Conservation (phyloP, 2,888 invertebrate species). For the Leucophenga maculata region DNA sequence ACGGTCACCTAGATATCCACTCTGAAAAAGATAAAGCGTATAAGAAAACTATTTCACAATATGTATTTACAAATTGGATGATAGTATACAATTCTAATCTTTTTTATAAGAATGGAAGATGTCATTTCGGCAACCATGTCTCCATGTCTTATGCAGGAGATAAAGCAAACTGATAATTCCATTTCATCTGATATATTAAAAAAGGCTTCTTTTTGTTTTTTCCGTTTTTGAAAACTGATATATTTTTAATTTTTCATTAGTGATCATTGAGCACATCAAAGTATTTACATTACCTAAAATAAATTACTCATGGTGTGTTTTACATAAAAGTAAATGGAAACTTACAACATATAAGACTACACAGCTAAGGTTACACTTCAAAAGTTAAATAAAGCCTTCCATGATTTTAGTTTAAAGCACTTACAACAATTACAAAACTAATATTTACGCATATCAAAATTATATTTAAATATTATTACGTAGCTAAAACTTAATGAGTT, state of each 20-base stretch:
- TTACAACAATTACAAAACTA: conserved; percentile 32
- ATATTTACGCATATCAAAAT: not conserved
- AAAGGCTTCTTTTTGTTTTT: not conserved
- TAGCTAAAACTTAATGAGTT: not conserved
- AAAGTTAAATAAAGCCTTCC: conserved; percentile 40
- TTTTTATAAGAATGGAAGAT: no score
- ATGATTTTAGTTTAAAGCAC: conserved; percentile 38
- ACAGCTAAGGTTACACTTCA: no score
- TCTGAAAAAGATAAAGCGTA: no score
- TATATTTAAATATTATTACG: conserved; percentile 20
- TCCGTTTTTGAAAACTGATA: not conserved
- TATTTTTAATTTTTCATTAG: conserved; percentile 25
- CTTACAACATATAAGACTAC: conserved; percentile 38
- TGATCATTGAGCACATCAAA: conserved; percentile 52
- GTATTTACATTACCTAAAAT: conserved; percentile 40
- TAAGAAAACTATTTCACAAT: no score
- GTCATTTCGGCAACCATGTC: no score
- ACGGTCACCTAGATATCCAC: no score
- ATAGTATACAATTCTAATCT: no score
- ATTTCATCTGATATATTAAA: no score
- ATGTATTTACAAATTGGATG: no score
- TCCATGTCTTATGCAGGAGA: no score
- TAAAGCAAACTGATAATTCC: no score
- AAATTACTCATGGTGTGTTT: conserved; percentile 45
- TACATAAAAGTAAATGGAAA: conserved; percentile 54